These are phyloP conservation scores for Actenoides lindsayi DNA, from an alignment of 2,113 vertebrate species.

Conservation along the genomic window DNA sequence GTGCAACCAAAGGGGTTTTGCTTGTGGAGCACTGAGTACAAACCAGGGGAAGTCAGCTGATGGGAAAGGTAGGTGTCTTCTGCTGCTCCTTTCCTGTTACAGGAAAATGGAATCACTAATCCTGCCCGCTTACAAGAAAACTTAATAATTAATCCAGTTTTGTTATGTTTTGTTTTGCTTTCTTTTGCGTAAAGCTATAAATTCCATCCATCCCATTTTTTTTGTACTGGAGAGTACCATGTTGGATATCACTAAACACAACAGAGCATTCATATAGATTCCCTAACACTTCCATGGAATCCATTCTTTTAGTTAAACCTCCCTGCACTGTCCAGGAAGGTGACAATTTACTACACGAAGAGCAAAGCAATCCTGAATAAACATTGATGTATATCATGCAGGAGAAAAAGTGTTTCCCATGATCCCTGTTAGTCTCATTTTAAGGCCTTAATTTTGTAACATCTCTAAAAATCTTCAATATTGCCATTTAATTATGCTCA, in stretches of 20 bases:
- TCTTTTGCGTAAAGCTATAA: neutral
- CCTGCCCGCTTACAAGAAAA: neutral
- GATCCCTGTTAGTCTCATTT: neutral
- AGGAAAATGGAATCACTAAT: neutral
- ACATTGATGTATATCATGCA: neutral
- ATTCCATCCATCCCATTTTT: neutral
- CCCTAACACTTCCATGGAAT: neutral
- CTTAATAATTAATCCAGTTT: neutral
- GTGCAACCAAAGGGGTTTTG: neutral
- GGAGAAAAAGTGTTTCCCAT: neutral
- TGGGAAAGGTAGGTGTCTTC: neutral
- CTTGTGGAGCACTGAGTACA: neutral
- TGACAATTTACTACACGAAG: neutral
- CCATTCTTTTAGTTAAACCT: neutral
- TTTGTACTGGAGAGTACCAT: neutral
- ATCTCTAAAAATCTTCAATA: neutral
- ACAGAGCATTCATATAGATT: neutral
- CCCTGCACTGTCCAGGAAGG: neutral
- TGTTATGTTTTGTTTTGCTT: neutral
- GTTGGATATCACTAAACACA: neutral
- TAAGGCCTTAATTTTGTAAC: neutral
- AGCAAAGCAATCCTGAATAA: neutral
- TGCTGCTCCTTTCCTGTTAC: neutral
- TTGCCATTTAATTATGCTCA: neutral
- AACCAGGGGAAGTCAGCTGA: neutral